A percentile compares a stretch with the other conserved stretches of the same genome.
Evolutionary conservation across 2,888 invertebrate genomes (phyloP).

Genomic region (Norana najaformis): DNA sequence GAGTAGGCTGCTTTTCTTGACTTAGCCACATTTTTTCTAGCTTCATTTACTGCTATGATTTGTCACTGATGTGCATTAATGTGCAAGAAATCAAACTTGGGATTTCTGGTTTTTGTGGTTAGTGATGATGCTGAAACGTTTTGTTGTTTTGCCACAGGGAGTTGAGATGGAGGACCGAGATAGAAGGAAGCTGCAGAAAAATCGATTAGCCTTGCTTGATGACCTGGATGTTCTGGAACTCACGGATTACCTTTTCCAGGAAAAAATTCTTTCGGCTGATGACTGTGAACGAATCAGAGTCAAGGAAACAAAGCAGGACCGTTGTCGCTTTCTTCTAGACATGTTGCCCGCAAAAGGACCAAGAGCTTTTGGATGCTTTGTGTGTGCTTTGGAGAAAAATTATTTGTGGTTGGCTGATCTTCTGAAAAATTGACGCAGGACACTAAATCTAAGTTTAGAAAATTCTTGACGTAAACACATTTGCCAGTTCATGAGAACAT

Average conservation of each 20-base stretch:
- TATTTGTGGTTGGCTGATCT: not conserved
- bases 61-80: too few relatives aligned
- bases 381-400: not conserved
- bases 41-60: not conserved
- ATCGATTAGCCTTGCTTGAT: not conserved
- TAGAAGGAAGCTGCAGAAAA: not conserved
- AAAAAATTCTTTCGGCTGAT: not conserved
- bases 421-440: not conserved
- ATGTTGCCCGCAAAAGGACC: constrained; percentile 18
- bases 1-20: not conserved
- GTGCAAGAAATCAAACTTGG: not conserved
- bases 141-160: not conserved
- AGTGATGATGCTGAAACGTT: not conserved
- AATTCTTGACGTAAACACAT: not conserved
- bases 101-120: not conserved
- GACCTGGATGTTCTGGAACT: not conserved
- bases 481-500: not conserved
- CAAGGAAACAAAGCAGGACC: not conserved
- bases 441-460: not conserved
- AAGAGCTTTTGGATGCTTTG: not conserved
- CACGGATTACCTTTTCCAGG: not conserved
- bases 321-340: constrained; percentile 15
- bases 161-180: not conserved
- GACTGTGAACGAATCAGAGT: not conserved
- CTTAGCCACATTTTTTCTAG: not conserved